Evolutionary conservation across 2,113 vertebrate genomes (phyloP), one percentile per base, ranked within the genome.

Genomic region (Hyperopisus bebe): DNA sequence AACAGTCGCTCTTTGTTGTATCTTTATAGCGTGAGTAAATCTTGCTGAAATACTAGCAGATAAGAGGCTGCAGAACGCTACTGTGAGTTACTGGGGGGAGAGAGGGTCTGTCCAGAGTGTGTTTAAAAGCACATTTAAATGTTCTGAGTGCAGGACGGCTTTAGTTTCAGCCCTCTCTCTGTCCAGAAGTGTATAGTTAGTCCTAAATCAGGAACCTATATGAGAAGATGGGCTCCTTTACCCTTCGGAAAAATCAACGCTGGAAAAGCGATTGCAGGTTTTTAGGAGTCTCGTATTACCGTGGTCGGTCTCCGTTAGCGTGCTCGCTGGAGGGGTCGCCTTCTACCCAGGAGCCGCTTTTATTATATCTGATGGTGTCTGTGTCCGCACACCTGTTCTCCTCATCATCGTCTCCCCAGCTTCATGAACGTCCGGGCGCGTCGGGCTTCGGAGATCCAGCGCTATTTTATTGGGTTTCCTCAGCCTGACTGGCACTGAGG

Each of bases 231-330:
- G 17, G 24, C 17, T 74, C 27, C 1, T 82, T 89, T 53, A 39
- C 74, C 35, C 50, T 82, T 42, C 0, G 50, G 55, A 82, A 82
- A 46, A 74, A 31, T 19, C 44, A 77, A 50, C 39, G 2, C 88
- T 88, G 70, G 70, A 82, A 89, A 89, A 82, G 42, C 88, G 35
- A 89, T 89, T 53, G n/a, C 44, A 47, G 11, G n/a, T 88, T 88
- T 88, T 31, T 58, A n/a, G 35, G 50, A 55, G 31, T 31, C 86
- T 87, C 27, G 39, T 9, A 8, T 87, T 55, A 39, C 87, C 42
- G 15, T 3, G 84, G 62, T n/a, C 17, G 24, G 31, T 88, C 42
- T 74, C 55, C 62, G 17, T 88, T 6, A 88, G 27, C 0, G 62
- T 3, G 62, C 15, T 11, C 7, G 13, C 74, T 19, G 47, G 88